Evolutionary conservation across 2,888 invertebrate genomes (phyloP), one percentile per base, ranked within the genome.

Genomic region (Athripsodes cinereus): DNA sequence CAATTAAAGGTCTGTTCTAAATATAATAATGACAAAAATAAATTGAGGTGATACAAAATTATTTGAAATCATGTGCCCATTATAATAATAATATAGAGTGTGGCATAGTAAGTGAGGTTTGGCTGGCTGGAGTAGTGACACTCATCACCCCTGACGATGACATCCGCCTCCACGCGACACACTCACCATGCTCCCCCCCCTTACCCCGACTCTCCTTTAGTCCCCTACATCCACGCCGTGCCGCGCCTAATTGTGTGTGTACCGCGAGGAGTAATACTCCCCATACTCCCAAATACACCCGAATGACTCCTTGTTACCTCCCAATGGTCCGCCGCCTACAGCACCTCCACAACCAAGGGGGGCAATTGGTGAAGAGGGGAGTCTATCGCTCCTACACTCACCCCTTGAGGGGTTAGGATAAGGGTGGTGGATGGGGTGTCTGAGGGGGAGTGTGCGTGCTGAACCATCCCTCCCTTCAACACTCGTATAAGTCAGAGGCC

Each of bases 201-300:
- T 46, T 18, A 50, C n/a, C n/a, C n/a, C n/a, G n/a, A n/a, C n/a
- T n/a, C n/a, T n/a, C n/a, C n/a, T n/a, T n/a, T n/a, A n/a, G 11
- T 68, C 69, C 69, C 71, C 69, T 67, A 69, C 68, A 74, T 77
- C 74, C 40, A n/a, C 40, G 13, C 13, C 74, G 74, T 63, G 75
- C 74, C 68, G 74, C 72, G 70, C 69, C 69, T 68, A 72, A 73
- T 73, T 72, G 73, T 71, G 70, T 70, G 72, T 68, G 71, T 69
- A 69, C 66, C 67, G 69, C 69, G 70, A 68, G 68, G 68, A 64
- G 67, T 67, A 68, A 69, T 69, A 40, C 40, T 31, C 40, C 40
- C 40, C 40, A 40, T 13, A 40, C 40, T 40, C 40, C 40, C 26
- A 26, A 26, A 26, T 26, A 26, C 26, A 3, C 40, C 40, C 40